These are phyloP conservation scores for Pseudochaenichthys georgianus DNA, from an alignment of 2,797 vertebrate species.

Conservation along the genomic window DNA sequence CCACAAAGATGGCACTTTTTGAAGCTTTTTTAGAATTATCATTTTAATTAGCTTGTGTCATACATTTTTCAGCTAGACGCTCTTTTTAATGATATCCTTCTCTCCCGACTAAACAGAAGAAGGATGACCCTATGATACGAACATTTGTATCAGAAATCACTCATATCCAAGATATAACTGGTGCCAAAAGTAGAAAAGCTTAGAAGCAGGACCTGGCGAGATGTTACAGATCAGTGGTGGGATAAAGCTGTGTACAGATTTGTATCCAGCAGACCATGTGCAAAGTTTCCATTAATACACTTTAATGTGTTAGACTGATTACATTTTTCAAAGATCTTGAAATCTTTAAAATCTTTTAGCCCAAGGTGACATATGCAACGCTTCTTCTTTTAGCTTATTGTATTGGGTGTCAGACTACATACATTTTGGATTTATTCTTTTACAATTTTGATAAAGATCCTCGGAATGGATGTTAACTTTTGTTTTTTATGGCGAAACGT, in stretches of 20 bases:
- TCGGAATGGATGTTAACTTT: not conserved
- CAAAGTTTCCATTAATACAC: not conserved
- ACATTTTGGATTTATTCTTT: not conserved
- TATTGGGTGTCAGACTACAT: too few species aligned
- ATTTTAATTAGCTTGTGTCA: not conserved
- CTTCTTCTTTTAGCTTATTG: not conserved
- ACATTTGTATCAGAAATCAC: not conserved
- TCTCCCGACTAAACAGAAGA: not conserved
- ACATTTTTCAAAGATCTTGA: not conserved
- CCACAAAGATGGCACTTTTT: not conserved
- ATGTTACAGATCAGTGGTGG: not conserved
- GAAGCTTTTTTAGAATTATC: not conserved
- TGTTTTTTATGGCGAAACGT: not conserved
- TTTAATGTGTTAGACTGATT: not conserved
- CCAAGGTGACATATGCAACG: not conserved
- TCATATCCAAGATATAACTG: not conserved
- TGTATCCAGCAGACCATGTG: not conserved
- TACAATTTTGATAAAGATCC: not conserved
- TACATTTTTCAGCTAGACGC: not conserved
- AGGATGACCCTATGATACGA: not conserved
- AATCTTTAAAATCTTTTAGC: not conserved
- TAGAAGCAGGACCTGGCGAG: not conserved
- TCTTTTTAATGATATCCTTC: not conserved
- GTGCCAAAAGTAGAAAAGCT: not conserved
- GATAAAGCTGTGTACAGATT: not conserved